These are phyloP conservation scores for Sinelater perroti DNA, from an alignment of 2,888 invertebrate genomes.

Conservation along the genomic window DNA sequence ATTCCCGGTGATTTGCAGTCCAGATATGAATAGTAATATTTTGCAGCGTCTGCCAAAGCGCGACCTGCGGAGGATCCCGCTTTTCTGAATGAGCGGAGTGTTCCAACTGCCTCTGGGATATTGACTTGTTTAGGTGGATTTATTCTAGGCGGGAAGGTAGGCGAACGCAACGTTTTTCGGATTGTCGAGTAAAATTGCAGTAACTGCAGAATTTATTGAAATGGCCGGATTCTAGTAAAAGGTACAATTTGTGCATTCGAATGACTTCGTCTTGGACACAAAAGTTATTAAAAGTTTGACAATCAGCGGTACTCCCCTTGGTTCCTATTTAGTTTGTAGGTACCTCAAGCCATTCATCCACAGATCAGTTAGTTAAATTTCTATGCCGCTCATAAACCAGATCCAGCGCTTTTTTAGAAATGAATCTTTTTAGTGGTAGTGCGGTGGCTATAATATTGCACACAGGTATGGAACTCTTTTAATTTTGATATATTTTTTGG, in stretches of 20 bases:
- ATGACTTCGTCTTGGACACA: too few species aligned
- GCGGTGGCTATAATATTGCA: neutral
- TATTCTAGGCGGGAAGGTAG: constrained; percentile 23
- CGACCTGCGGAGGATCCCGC: neutral
- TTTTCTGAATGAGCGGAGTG: constrained; percentile 4
- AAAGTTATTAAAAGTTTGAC: neutral
- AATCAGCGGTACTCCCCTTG: constrained; percentile 5
- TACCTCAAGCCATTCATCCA: constrained; percentile 7
- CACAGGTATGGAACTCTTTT: neutral
- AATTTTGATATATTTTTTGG: neutral
- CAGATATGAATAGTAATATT: neutral
- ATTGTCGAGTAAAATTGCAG: too few species aligned
- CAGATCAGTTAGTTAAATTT: constrained; percentile 3
- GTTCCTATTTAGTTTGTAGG: constrained; percentile 1
- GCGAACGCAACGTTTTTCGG: neutral
- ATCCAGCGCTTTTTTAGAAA: neutral
- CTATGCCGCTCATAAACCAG: constrained; percentile 1
- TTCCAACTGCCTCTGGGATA: constrained; percentile 17
- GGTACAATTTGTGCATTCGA: neutral
- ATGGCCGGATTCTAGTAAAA: neutral
- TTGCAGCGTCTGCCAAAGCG: neutral
- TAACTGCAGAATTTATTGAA: too few species aligned
- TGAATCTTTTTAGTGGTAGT: neutral
- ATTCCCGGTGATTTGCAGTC: constrained; percentile 1
- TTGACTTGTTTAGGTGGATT: constrained; percentile 25